These are phyloP conservation scores for Choloepus didactylus DNA, from an alignment of 2,797 vertebrate genomes.

Conservation along the genomic window DNA sequence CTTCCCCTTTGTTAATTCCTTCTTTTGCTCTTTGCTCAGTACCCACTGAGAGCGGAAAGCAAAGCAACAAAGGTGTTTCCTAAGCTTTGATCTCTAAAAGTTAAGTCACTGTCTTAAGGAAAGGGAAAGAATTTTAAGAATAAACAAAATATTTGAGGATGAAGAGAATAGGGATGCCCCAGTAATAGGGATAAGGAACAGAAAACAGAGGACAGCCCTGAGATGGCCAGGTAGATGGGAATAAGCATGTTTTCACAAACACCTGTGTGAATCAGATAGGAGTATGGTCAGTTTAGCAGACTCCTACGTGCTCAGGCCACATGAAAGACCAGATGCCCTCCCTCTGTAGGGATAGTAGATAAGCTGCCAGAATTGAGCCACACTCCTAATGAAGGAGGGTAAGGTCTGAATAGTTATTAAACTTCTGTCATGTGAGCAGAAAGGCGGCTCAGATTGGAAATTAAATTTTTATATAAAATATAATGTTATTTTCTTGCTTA, in stretches of 20 bases:
- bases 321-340: accelerated
- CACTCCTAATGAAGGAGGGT: background rate
- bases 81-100: background rate
- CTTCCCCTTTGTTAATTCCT: background rate
- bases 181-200: background rate
- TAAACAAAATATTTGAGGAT: background rate
- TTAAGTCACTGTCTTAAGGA: background rate
- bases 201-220: background rate
- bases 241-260: background rate
- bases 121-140: background rate
- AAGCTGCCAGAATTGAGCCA: background rate
- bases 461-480: background rate
- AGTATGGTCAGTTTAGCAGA: background rate
- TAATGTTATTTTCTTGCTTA: background rate
- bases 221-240: background rate
- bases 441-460: constrained; percentile 9
- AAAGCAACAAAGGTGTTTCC: background rate
- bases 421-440: background rate
- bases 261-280: background rate
- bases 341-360: background rate
- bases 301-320: background rate
- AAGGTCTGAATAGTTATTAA: background rate
- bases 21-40: background rate
- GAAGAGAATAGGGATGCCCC: background rate
- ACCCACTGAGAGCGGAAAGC: background rate